phyloP scores from a whole-genome alignment of 37 sponge, comb jelly and placozoan species.

The Oopsacas minuta region DNA sequence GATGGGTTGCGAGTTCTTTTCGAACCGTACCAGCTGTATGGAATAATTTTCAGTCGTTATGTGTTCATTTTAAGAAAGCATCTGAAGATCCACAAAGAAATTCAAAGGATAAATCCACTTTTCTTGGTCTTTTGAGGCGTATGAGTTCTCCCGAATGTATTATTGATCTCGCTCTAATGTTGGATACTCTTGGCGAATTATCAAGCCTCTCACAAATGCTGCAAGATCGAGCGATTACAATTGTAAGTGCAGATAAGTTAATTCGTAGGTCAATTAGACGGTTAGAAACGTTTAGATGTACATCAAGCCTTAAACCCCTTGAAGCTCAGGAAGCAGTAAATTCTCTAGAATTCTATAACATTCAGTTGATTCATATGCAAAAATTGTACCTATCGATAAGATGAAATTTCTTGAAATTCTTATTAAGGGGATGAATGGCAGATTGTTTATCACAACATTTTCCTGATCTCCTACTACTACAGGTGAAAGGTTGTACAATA shows the following conservation, averaged over 20 bases:
- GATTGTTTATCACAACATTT: no score
- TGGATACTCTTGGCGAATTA: neutral
- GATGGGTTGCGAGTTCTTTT: neutral
- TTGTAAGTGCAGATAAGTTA: neutral
- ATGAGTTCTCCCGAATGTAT: neutral
- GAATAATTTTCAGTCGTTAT: neutral
- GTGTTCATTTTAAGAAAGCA: neutral
- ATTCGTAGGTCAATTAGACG: neutral
- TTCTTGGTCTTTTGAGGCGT: neutral
- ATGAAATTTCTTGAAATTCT: neutral
- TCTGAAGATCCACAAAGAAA: neutral
- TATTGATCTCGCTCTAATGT: neutral
- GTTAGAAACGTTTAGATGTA: neutral
- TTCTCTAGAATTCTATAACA: neutral
- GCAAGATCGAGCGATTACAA: neutral
- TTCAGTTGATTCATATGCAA: neutral
- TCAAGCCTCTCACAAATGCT: neutral
- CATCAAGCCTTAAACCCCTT: neutral
- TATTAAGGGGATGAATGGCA: neutral
- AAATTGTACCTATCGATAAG: neutral
- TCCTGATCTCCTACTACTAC: no score
- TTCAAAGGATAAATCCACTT: neutral
- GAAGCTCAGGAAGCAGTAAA: neutral
- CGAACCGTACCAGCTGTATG: neutral
- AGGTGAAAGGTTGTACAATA: neutral